These are phyloP conservation scores for Xestia sexstrigata DNA, from an alignment of 2,888 invertebrate genomes.

Conservation along the genomic window DNA sequence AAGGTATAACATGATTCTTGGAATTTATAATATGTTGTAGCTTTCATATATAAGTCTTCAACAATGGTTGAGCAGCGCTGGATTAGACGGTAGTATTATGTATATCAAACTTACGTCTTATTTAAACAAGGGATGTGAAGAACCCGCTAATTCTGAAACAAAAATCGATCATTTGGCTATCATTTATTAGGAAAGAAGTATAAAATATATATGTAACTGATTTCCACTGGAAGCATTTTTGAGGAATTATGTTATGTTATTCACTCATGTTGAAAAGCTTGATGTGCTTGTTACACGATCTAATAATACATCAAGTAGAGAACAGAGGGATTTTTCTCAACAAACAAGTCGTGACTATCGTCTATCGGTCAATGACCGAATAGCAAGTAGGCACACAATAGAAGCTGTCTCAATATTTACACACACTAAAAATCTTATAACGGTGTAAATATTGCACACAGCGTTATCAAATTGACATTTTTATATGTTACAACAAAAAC, in stretches of 20 bases:
- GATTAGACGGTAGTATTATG: constrained; percentile 31
- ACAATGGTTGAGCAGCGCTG: constrained; percentile 45
- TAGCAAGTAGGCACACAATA: neutral
- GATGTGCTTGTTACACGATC: neutral
- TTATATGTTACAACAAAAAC: neutral
- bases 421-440: constrained; percentile 13
- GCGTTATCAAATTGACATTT: neutral
- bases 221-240: neutral
- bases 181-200: neutral
- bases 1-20: neutral
- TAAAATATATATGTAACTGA: neutral
- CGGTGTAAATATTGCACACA: constrained; percentile 31
- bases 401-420: constrained; percentile 48
- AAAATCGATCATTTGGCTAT: neutral
- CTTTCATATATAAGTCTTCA: neutral
- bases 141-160: constrained; percentile 9
- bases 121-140: constrained; percentile 36
- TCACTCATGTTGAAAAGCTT: neutral
- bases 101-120: constrained; percentile 15
- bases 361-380: constrained; percentile 1
- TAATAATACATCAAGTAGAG: neutral
- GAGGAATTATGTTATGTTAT: neutral
- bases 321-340: neutral
- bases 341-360: constrained; percentile 12
- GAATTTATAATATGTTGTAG: neutral